These are phyloP conservation scores for Dilophus febrilis DNA, from an alignment of 2,888 invertebrate genomes.

Conservation along the genomic window DNA sequence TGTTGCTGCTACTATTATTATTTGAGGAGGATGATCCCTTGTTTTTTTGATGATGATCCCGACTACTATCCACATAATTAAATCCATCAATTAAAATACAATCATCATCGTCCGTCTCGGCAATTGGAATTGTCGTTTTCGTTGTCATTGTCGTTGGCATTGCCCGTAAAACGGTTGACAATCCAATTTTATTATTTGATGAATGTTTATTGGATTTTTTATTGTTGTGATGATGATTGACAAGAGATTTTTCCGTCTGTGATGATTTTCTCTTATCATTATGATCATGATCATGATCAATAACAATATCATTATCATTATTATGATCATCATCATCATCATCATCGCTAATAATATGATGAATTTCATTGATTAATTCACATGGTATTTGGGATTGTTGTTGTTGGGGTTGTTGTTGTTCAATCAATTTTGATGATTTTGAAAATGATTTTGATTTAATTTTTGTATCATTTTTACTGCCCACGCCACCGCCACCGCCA, in stretches of 20 bases:
- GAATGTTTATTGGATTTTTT: too few relatives aligned
- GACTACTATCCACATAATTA: slow-evolving; percentile 1
- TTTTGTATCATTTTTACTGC: slow-evolving; percentile 3
- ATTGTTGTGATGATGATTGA: slow-evolving; percentile 5
- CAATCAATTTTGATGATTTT: too few relatives aligned
- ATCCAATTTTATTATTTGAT: too few relatives aligned
- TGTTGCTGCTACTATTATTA: too few relatives aligned
- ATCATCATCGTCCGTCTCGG: background rate
- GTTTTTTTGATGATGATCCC: slow-evolving; percentile 8
- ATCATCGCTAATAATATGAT: background rate
- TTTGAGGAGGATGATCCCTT: too few relatives aligned
- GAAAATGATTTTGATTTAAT: too few relatives aligned
- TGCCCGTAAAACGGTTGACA: too few relatives aligned
- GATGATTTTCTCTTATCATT: too few relatives aligned
- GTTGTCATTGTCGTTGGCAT: too few relatives aligned
- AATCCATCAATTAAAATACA: background rate
- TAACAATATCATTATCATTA: background rate
- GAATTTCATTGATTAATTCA: background rate
- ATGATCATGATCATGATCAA: background rate
- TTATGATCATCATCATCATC: background rate
- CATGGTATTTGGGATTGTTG: background rate
- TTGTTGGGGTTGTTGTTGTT: background rate
- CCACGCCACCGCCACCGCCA: background rate
- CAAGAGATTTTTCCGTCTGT: slow-evolving; percentile 1
- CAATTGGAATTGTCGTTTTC: background rate